Conservation (phyloP, 2,113 vertebrate genomes). For the Callocephalon fimbriatum region DNA sequence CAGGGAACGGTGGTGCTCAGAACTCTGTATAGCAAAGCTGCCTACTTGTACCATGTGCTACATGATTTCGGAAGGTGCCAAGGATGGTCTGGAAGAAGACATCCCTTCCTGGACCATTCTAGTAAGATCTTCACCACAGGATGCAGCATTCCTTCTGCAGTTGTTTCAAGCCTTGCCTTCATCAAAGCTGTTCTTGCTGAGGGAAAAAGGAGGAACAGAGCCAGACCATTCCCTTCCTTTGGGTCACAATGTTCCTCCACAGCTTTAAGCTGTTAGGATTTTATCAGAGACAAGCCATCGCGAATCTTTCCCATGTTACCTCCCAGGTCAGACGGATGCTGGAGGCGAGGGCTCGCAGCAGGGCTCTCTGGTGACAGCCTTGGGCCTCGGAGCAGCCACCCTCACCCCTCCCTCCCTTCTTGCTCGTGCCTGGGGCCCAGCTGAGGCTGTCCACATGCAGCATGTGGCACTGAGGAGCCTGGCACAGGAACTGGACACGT, state of each 20-base stretch:
- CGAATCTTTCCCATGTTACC: accelerated
- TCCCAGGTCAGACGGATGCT: accelerated
- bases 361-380: neutral
- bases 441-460: neutral
- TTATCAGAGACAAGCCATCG: accelerated
- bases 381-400: neutral
- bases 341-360: neutral
- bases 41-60: neutral
- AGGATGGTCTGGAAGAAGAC: neutral
- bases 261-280: neutral
- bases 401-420: neutral
- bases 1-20: neutral
- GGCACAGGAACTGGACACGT: neutral
- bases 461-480: neutral
- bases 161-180: neutral
- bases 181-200: neutral
- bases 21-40: neutral
- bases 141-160: accelerated
- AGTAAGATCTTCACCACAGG: neutral
- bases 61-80: neutral
- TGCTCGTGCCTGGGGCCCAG: accelerated
- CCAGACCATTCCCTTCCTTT: neutral
- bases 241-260: neutral
- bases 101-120: neutral
- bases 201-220: neutral